Base-by-base conservation (phyloP, 2,797 vertebrate species). In the Manis pentadactyla region DNA sequence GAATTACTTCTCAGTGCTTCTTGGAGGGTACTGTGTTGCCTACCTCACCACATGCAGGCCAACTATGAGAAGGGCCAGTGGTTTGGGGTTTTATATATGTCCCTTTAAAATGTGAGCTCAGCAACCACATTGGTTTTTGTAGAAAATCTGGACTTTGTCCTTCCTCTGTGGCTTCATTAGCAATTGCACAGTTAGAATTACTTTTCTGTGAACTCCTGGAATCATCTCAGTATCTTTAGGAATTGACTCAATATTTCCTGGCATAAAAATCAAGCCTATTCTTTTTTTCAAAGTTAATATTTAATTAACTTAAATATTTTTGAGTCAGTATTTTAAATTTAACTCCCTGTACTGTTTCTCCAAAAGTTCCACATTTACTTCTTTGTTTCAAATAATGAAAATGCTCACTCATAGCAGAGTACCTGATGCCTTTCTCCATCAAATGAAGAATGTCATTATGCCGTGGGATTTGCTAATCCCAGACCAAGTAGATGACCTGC, bases 161-260 rank as follows among this genome's bases (percentile, higher is more conserved):
- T 96, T 93, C 69, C 83, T 93, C 42, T 95, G 81, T 95, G 82
- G 68, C 66, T 92, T 94, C 87, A 78, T 78, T 90, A 95, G 81
- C 31, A 90, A 4, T 88, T 82, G n/a, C 51, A 55, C 59, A 53
- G 23, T 89, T 84, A 90, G 87, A 92, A 51, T 77, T 94, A 87
- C 87, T 74, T 94, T 96, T 95, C 74, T 90, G 23, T 95, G 46
- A 78, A 88, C 81, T 97, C 69, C 55, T 95, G 77, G 74, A 94
- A 57, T 86, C 81, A 92, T 64, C 51, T 92, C 46, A 75, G 5
- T 69, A 77, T 95, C 95, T 97, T 87, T 68, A 97, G 73, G 71
- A 90, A 95, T 88, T 23, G 63, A 78, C 25, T 84, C 18, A 57
- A 2, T 90, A 71, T 95, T 97, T 98, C 87, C 84, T 97, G 90